These are phyloP conservation scores for Cossypha polioptera DNA, from an alignment of 2,797 vertebrate species.

Conservation along the genomic window DNA sequence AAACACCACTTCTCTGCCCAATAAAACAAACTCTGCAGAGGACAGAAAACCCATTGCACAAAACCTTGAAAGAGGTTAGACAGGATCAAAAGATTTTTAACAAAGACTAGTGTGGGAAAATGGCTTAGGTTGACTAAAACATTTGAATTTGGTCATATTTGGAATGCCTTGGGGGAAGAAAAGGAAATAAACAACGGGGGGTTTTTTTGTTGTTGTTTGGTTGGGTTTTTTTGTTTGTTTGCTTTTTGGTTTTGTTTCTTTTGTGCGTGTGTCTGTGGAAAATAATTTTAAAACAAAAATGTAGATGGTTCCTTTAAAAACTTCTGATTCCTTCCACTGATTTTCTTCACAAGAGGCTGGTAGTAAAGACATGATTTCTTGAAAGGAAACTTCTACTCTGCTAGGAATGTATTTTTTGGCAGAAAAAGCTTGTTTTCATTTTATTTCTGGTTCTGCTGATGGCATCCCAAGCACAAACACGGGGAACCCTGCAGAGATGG, in stretches of 20 bases:
- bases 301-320: not conserved
- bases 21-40: not conserved
- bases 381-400: not conserved
- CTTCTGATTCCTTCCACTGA: not conserved
- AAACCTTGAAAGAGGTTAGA: not conserved
- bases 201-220: too few relatives aligned
- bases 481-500: not conserved
- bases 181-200: accelerated
- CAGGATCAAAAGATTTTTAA: not conserved
- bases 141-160: not conserved
- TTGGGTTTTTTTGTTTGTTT: not conserved
- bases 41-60: not conserved
- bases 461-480: not conserved
- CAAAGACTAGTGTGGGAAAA: not conserved
- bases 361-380: not conserved
- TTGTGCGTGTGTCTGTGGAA: not conserved
- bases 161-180: accelerated
- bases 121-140: not conserved
- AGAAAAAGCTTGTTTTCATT: not conserved
- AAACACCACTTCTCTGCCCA: not conserved
- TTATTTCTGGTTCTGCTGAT: not conserved
- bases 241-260: too few relatives aligned
- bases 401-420: not conserved
- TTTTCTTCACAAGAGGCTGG: not conserved
- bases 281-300: not conserved